phyloP scores from a whole-genome alignment of 2,113 vertebrate species.

The Gopherus flavomarginatus region DNA sequence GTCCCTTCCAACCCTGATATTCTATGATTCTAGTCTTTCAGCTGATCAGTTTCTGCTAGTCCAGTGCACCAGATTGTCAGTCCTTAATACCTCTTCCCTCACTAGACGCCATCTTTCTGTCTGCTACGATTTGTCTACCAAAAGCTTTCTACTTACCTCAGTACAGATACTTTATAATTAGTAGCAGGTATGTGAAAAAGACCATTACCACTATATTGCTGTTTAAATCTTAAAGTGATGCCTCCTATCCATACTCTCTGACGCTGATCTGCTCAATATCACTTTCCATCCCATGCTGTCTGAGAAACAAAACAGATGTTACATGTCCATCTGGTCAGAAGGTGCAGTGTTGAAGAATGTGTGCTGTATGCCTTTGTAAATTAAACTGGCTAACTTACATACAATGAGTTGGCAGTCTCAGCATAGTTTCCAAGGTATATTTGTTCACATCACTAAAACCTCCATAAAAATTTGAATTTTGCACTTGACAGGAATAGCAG shows the following conservation, averaged over 20 bases:
- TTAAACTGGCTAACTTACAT: not conserved
- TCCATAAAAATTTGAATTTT: not conserved
- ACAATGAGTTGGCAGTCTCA: fast-evolving
- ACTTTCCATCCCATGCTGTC: not conserved
- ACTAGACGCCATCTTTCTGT: not conserved
- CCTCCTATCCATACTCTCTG: fast-evolving
- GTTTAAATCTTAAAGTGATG: fast-evolving
- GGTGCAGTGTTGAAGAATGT: not conserved
- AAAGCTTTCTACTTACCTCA: fast-evolving
- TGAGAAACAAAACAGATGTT: not conserved
- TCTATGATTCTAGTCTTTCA: not conserved
- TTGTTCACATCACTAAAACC: not conserved
- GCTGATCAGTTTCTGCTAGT: not conserved
- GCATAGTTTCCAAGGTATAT: fast-evolving
- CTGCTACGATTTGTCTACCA: not conserved
- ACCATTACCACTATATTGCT: not conserved
- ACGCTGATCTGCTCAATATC: fast-evolving
- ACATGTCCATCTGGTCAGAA: not conserved
- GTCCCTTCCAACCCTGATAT: too few species aligned
- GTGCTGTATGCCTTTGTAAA: not conserved
- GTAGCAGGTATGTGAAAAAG: not conserved
- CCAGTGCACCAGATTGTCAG: not conserved
- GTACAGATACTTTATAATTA: fast-evolving
- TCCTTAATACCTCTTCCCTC: not conserved
- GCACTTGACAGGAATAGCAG: not conserved